phyloP scores from a whole-genome alignment of 2,797 vertebrate genomes.

The Phataginus tetradactyla region DNA sequence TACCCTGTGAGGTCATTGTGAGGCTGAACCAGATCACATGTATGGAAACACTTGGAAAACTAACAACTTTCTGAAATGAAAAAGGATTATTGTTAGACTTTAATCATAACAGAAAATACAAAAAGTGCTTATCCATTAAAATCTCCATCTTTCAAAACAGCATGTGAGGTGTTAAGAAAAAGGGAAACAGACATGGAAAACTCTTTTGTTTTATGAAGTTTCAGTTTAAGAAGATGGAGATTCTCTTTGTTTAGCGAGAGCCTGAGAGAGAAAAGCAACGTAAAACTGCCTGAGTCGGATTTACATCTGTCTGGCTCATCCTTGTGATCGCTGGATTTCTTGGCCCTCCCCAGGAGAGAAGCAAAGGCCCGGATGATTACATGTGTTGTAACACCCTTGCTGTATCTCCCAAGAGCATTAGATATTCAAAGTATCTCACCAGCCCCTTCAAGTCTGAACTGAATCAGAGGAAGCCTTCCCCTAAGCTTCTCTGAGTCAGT shows the following conservation, averaged over 20 bases:
- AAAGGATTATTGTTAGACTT: not conserved
- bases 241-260: not conserved
- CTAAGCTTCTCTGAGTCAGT: not conserved
- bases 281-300: not conserved
- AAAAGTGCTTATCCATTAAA: not conserved
- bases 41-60: not conserved
- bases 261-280: not conserved
- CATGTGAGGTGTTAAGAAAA: not conserved
- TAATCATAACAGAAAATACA: not conserved
- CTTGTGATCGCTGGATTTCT: not conserved
- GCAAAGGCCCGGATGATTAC: not conserved
- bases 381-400: not conserved
- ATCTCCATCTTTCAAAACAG: not conserved
- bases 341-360: not conserved
- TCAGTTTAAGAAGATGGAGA: not conserved
- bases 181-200: not conserved
- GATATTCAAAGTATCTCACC: not conserved
- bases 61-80: not conserved
- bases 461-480: not conserved
- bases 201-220: not conserved
- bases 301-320: not conserved
- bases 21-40: not conserved
- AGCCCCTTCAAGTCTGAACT: not conserved
- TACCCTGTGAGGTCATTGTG: not conserved
- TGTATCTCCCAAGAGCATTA: not conserved